Evolutionary conservation across 1,140 invertebrate species (phyloP), one percentile per base, ranked within the genome.

Genomic region (Drosophila ironensis): DNA sequence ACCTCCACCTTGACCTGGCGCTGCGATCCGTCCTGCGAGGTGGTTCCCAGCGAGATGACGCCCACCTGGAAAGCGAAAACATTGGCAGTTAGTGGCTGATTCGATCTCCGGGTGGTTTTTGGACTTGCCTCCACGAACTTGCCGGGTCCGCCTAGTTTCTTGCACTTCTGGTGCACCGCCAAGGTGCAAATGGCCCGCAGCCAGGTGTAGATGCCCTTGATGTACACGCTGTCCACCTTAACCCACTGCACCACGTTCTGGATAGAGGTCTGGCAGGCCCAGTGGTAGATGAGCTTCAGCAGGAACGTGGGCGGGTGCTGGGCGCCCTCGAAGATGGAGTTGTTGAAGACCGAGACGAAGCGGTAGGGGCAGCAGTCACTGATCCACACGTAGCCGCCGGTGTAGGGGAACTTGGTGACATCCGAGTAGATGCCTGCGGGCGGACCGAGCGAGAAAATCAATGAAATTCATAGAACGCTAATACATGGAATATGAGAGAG

Each of bases 341-440:
- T 95, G 60, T 92, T 94, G 86, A 96, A 97, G 0, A 97, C 95
- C 0, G 96, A 97, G 0, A 97, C 93, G 74, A 95, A 96, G 42
- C 94, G 93, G 16, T 94, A 94, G 0, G 95, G 94, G 84, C 96
- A 97, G 87, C 96, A 97, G 41, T 95, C 94, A 1, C 94, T 94
- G 63, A 97, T 96, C 96, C 96, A 97, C 1, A 97, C 96, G 80
- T 97, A 97, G 11, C 96, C 96, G 8, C 95, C 96, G 1, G 95
- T 96, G 88, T 94, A 95, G 0, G 95, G 95, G 87, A 96, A 96
- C 68, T 96, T 96, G 1, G 93, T 92, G 2, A 93, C 93, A 88
- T 97, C 96, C 4, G 94, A 96, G 81, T 96, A 96, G 93, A 96
- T 95, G 24, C 94, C 94, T 91, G 71, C 4, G 6, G 53, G 9